These are phyloP conservation scores for Thryonomys swinderianus DNA, from an alignment of 2,113 vertebrate genomes.

Conservation along the genomic window DNA sequence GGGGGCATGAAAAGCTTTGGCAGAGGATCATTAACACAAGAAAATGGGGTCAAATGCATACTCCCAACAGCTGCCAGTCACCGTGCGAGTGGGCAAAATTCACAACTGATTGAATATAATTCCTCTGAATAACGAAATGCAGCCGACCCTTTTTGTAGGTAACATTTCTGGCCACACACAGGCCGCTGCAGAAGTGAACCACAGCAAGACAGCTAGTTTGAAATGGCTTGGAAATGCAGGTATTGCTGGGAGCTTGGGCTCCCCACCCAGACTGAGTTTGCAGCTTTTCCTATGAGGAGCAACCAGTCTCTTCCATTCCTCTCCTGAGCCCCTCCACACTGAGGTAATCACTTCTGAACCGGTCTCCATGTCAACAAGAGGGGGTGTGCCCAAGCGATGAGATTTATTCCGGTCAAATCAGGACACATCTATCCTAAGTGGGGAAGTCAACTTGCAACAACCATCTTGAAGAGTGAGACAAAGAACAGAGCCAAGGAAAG, in stretches of 20 bases:
- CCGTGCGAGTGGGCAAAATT: not conserved
- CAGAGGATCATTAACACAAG: not conserved
- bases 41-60: not conserved
- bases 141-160: not conserved
- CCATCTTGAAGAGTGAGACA: not conserved
- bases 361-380: not conserved
- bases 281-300: not conserved
- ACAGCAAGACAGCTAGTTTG: rapidly evolving
- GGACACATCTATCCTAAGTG: not conserved
- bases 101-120: rapidly evolving
- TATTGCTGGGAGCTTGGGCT: not conserved
- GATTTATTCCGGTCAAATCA: not conserved
- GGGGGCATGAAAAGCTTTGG: not conserved
- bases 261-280: not conserved
- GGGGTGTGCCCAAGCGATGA: rapidly evolving
- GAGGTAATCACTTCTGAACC: not conserved
- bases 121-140: rapidly evolving
- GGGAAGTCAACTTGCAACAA: not conserved
- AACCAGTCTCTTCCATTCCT: not conserved
- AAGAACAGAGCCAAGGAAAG: rapidly evolving
- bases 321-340: not conserved
- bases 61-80: not conserved
- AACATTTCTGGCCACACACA: not conserved
- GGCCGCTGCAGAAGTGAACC: not conserved
- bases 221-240: not conserved